Conservation (phyloP, 2,113 vertebrate genomes). For the Terrapene triunguis region DNA sequence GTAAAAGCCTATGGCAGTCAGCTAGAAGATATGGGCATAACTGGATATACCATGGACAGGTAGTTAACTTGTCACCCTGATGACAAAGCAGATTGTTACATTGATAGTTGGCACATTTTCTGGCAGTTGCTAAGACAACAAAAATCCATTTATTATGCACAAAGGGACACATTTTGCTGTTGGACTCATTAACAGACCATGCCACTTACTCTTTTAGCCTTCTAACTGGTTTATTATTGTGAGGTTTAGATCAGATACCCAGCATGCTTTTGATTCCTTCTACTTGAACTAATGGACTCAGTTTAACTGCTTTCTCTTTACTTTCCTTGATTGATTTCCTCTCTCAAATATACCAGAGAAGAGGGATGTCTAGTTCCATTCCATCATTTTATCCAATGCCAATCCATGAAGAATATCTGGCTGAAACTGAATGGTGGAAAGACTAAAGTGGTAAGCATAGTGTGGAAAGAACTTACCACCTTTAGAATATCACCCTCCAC, state of each 20-base stretch:
- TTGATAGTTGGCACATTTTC: not conserved
- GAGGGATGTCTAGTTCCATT: not conserved
- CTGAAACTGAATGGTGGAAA: not conserved
- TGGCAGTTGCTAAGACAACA: slow-evolving; percentile 60
- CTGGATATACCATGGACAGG: slow-evolving; percentile 1
- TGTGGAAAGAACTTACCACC: not conserved
- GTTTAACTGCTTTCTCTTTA: not conserved
- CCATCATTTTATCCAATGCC: not conserved
- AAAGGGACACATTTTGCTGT: not conserved
- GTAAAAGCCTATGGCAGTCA: not conserved
- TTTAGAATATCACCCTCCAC: not conserved
- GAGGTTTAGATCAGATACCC: not conserved
- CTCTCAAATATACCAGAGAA: not conserved
- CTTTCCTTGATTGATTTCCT: not conserved
- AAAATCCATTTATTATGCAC: slow-evolving; percentile 22
- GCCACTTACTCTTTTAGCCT: not conserved
- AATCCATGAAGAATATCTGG: not conserved
- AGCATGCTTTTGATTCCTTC: not conserved
- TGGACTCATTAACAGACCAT: slow-evolving; percentile 26
- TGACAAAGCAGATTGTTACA: slow-evolving; percentile 41
- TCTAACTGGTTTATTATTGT: slow-evolving; percentile 4
- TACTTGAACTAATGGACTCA: not conserved
- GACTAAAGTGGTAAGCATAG: not conserved
- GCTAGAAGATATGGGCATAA: not conserved
- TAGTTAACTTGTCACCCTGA: slow-evolving; percentile 50